A percentile compares a stretch with the other conserved stretches of the same genome.
phyloP scores from a whole-genome alignment of 2,797 vertebrate species.

The Lophius americanus region DNA sequence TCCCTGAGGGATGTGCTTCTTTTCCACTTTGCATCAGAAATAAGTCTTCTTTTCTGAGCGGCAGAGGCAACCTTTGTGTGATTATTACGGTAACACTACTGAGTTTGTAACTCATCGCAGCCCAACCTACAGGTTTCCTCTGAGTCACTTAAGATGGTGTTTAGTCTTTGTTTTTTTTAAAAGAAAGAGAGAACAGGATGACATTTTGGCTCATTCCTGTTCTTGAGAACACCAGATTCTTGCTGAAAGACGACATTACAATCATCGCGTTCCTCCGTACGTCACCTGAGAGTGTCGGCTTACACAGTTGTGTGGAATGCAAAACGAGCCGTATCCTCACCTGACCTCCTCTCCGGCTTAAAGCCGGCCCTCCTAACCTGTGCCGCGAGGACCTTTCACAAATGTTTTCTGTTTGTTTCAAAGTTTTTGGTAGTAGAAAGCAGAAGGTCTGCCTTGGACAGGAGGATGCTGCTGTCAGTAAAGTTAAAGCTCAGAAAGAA shows the following conservation, averaged over 20 bases:
- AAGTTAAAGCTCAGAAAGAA: not conserved
- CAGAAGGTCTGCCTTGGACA: not conserved
- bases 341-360: conserved; percentile 5
- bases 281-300: conserved; percentile 44
- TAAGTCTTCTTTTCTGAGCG: too few species aligned
- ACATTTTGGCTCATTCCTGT: not conserved
- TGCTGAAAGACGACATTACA: conserved; percentile 15
- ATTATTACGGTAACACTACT: too few species aligned
- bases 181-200: not conserved
- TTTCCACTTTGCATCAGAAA: too few species aligned
- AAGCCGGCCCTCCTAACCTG: conserved; percentile 4
- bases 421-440: rapidly evolving
- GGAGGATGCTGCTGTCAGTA: not conserved
- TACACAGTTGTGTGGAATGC: conserved; percentile 48
- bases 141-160: not conserved
- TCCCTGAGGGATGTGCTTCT: too few species aligned
- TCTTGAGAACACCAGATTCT: not conserved
- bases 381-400: not conserved
- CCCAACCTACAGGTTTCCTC: not conserved
- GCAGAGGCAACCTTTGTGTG: too few species aligned
- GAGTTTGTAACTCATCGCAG: conserved; percentile 8
- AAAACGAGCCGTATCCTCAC: conserved; percentile 17
- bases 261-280: conserved; percentile 36
- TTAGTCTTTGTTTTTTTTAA: not conserved
- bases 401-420: not conserved